Evolutionary conservation across 2,888 invertebrate genomes (phyloP).

Genomic region (Lasius platythorax): DNA sequence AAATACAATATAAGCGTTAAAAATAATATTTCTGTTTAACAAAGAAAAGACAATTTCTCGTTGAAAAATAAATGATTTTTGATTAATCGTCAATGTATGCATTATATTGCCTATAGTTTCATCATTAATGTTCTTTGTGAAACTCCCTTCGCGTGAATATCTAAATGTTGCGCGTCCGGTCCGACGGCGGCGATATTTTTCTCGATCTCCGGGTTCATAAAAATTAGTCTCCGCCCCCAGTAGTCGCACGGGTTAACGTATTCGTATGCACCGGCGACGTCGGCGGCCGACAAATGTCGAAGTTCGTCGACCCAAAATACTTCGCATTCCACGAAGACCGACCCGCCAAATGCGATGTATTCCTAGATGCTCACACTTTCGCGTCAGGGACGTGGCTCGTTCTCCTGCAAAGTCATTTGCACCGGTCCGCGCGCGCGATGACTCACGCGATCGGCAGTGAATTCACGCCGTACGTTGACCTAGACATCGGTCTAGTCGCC

Average conservation of each 20-base stretch:
- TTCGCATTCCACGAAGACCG: conserved; percentile 66
- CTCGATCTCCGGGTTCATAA: conserved; percentile 16
- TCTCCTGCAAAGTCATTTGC: conserved; percentile 28
- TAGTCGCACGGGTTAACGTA: conserved; percentile 39
- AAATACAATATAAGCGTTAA: background rate
- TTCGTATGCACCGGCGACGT: conserved; percentile 46
- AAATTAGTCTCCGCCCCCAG: conserved; percentile 37
- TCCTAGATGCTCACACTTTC: conserved; percentile 20
- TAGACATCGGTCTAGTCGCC: conserved; percentile 66
- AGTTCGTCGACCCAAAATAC: conserved; percentile 64
- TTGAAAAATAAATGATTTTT: background rate
- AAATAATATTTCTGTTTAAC: conserved; percentile 2
- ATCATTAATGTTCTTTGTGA: background rate
- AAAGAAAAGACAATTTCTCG: background rate
- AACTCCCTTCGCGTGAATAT: background rate
- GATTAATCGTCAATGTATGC: background rate
- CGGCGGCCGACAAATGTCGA: conserved; percentile 26
- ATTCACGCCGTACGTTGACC: conserved; percentile 70
- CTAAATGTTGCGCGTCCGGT: conserved; percentile 17
- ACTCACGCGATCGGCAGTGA: conserved; percentile 67
- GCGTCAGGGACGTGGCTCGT: conserved; percentile 16
- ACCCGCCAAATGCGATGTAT: conserved; percentile 41
- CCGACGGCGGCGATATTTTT: background rate
- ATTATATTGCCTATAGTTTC: background rate
- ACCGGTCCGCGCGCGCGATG: conserved; percentile 52